These are phyloP conservation scores for Smutsia gigantea DNA, from an alignment of 2,797 vertebrate genomes.

Conservation along the genomic window DNA sequence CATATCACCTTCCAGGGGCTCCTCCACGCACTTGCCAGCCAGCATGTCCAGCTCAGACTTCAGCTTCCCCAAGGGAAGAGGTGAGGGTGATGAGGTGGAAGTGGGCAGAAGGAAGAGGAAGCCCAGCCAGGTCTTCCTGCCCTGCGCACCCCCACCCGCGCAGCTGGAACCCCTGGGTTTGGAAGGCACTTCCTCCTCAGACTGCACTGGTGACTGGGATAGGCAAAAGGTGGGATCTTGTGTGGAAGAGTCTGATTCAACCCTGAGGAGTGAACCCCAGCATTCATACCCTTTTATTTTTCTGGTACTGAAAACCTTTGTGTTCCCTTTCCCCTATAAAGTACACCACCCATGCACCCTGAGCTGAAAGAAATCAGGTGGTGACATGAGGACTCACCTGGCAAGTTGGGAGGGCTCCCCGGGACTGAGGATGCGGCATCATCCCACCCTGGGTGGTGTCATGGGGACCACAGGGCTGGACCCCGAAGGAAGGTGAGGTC, in stretches of 20 bases:
- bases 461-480: conserved; percentile 81
- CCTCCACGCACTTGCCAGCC: conserved; percentile 92
- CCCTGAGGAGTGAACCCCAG: neutral
- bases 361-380: neutral
- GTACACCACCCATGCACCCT: too few species aligned
- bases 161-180: neutral
- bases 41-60: conserved; percentile 95
- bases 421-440: conserved; percentile 81
- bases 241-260: neutral
- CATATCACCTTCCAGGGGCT: conserved; percentile 94
- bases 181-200: conserved; percentile 26
- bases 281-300: neutral
- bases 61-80: conserved; percentile 85
- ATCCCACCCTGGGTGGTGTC: conserved; percentile 80
- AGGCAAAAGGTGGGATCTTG: neutral
- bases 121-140: conserved; percentile 59
- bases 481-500: conserved; percentile 66
- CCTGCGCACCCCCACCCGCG: conserved; percentile 71
- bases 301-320: neutral
- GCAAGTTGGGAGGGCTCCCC: conserved; percentile 90
- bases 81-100: conserved; percentile 82
- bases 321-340: neutral
- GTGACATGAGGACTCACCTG: conserved; percentile 84
- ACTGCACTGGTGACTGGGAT: neutral
- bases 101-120: neutral